Base-by-base conservation (phyloP, 35 echinoderm and acorn worm species). In the Apostichopus californicus region DNA sequence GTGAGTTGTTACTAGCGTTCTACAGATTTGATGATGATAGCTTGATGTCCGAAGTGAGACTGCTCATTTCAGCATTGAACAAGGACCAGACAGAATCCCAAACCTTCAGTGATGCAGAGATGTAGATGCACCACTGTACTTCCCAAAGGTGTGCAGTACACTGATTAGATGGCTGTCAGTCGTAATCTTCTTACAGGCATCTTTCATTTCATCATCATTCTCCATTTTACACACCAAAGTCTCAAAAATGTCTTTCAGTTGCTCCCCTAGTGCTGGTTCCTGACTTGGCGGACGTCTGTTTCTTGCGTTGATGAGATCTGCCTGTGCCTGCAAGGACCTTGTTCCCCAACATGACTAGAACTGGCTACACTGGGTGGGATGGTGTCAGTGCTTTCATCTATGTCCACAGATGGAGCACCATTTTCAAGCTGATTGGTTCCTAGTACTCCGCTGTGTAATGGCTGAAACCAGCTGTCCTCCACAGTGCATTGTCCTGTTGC, bases 161-260 rank as follows among this genome's bases (percentile, higher is more conserved):
- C 87, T 91, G 25, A 92, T 63, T 10, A 94, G 90, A 28, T 88
- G 56, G 52, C 90, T 92, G 64, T 92, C 90, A 53, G 93, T 86
- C 7, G 78, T 92, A 21, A 94, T 64, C 59, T 75, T 84, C 60
- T 78, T 77, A 28, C 26, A 28, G 26, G 26, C 26, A 28, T 28
- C 26, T 28, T 28, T 28, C 70, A 73, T 73, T 21, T 73, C 70
- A 73, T 73, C 70, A 73, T 73, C 70, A 73, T 73, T 73, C 70
- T 73, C 70, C 70, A 73, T 73, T 1, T 73, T 73, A 73, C 70
- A 73, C 20, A 73, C 70, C 70, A 73, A 73, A 73, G 70, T 15
- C 70, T 73, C 70, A 73, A 73, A 73, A 73, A 73, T 73, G 70
- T 73, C 70, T 21, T 73, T 21, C 70, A 73, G 70, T 73, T 73